Base-by-base conservation (phyloP, 2,113 vertebrate species). In the Electrona antarctica region DNA sequence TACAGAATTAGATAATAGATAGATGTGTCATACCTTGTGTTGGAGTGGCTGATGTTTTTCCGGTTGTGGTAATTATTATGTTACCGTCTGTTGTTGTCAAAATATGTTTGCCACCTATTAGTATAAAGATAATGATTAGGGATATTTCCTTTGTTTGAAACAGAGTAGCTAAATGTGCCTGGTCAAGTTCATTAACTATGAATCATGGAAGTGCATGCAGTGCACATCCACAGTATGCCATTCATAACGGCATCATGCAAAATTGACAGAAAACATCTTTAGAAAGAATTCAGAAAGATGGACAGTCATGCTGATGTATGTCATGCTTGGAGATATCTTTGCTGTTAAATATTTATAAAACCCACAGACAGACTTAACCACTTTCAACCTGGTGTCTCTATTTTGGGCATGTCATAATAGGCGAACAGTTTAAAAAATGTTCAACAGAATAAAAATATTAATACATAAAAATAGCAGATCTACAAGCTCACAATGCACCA, bases 11-110 rank as follows among this genome's bases (percentile, higher is more conserved):
- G 21, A 21, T 21, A 21, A 21, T 21, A 57, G 5, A n/a, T 3
- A 7, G 21, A 21, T 7, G 41, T 41, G 63, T 13, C 14, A 21
- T 85, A 90, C 86, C 81, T 84, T 7, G 21, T 59, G 29, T 50
- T 28, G 67, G n/a, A 67, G 78, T 41, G 4, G 9, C 4, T 14
- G 80, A 12, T 7, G 46, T 58, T 47, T 15, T 55, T n/a, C 2
- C 46, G 48, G 74, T 0, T 48, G 73, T 46, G 3, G 74, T 12
- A 29, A 45, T 33, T 48, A 9, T 29, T 12, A 33, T 48, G n/a
- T 8, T 21, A 21, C 1, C 21, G 21, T 21, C 21, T 21, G 21
- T 57, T 8, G n/a, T 4, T 73, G 62, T 50, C 14, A 7, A 8
- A 67, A 8, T 2, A 15, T 7, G 33, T 66, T 28, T 50, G 60